phyloP scores from a whole-genome alignment of 2,113 vertebrate genomes.

The Hepsetus odoe region DNA sequence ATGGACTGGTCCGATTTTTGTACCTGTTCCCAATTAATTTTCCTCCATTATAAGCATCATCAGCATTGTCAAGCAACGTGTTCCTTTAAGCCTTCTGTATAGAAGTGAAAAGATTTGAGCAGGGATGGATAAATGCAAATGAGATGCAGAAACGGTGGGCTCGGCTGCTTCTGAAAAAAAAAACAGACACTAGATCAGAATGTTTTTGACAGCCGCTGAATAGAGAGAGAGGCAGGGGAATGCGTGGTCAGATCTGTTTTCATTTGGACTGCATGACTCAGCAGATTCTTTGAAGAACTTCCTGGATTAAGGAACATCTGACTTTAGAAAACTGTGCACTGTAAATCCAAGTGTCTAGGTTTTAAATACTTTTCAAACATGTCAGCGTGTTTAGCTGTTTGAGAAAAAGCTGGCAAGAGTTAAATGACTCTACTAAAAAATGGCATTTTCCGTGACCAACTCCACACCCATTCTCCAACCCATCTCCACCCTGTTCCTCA shows the following conservation, averaged over 20 bases:
- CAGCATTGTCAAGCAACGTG: background rate
- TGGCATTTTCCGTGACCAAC: too few relatives aligned
- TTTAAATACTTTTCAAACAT: background rate
- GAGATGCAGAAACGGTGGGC: background rate
- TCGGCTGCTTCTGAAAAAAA: background rate
- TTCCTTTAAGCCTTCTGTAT: background rate
- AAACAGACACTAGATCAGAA: background rate
- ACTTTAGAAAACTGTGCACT: background rate
- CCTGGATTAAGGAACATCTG: background rate
- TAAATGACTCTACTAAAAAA: too few relatives aligned
- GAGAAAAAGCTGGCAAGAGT: background rate
- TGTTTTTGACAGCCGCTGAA: slow-evolving; percentile 32
- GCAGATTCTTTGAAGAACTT: slow-evolving; percentile 19
- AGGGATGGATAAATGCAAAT: background rate
- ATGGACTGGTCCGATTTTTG: background rate
- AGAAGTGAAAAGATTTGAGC: background rate
- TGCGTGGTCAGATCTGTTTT: slow-evolving; percentile 3
- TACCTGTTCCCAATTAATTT: background rate
- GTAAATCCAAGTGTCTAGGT: background rate
- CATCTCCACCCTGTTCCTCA: too few relatives aligned
- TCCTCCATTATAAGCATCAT: background rate
- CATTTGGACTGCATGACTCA: slow-evolving; percentile 34
- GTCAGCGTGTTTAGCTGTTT: background rate
- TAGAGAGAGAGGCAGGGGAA: background rate
- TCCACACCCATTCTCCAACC: too few relatives aligned